These are phyloP conservation scores for Cepaea nemoralis DNA, from an alignment of 1,140 invertebrate genomes.

Conservation along the genomic window DNA sequence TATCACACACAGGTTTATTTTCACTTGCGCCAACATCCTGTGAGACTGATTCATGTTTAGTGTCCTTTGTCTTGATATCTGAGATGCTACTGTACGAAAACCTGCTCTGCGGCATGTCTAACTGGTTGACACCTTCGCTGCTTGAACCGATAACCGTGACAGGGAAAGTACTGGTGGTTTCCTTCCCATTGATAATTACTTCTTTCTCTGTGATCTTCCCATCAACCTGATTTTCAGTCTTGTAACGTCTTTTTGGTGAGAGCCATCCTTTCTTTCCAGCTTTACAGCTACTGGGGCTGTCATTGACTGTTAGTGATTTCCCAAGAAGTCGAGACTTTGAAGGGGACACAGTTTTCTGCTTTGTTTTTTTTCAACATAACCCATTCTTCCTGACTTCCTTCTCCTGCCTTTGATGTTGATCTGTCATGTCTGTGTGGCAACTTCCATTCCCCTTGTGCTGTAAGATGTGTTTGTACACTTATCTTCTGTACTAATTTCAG, in stretches of 20 bases:
- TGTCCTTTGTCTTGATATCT: background rate
- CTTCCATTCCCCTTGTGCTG: conserved; percentile 13
- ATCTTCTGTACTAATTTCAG: conserved; percentile 26
- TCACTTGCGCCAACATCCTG: background rate
- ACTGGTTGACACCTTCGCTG: background rate
- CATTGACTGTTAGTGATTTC: background rate
- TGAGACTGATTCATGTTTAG: background rate
- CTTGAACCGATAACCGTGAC: background rate
- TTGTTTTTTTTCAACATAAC: conserved; percentile 42
- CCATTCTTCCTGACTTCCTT: conserved; percentile 37
- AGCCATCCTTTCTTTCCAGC: conserved; percentile 34
- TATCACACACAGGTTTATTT: background rate
- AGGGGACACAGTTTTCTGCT: conserved; percentile 39
- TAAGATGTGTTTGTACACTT: background rate
- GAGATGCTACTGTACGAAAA: background rate
- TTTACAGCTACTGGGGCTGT: background rate
- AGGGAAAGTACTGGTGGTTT: background rate
- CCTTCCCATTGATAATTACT: background rate
- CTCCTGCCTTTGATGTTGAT: conserved; percentile 27
- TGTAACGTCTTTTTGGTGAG: conserved; percentile 34
- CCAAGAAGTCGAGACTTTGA: conserved; percentile 8
- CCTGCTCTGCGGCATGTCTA: background rate
- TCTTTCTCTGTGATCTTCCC: background rate
- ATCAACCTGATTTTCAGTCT: conserved; percentile 22
- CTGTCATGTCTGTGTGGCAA: conserved; percentile 33